Evolutionary conservation across 2,797 vertebrate genomes (phyloP), one percentile per base, ranked within the genome.

Genomic region (Meda fulgida): DNA sequence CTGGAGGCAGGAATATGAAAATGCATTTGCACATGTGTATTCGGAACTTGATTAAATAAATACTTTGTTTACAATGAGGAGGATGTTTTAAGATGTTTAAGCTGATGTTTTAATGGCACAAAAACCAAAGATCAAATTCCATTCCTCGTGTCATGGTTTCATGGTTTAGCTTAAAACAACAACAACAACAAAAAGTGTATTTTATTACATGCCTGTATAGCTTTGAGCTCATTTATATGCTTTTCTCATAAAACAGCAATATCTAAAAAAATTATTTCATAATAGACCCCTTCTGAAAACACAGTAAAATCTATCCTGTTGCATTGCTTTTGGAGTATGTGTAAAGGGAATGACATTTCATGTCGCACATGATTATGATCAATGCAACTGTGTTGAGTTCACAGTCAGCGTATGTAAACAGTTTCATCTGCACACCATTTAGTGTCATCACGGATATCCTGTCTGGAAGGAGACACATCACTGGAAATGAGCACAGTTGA

Each of bases 401-500:
- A n/a, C 19, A 77, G 76, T 63, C 66, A 36, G 77, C 19, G 18
- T 46, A 79, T 40, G 43, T 80, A 78, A 84, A 70, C 40, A 16
- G 53, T 53, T 72, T 78, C 31, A 72, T 70, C 67, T 58, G 16
- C 71, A 71, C 76, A 8, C 58, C 69, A 48, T 53, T 65, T 65
- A 71, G 36, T 72, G 78, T 80, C 21, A 65, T 51, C 69, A 65
- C 83, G 23, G n/a, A 79, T 79, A 78, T 71, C 51, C 66, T 26
- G 23, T 60, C 16, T 46, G 48, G 43, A 81, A 67, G 2, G 2
- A 51, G 29, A 86, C 38, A 43, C 63, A 65, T 84, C 71, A 46
- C 8, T 23, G 7, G 19, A 21, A 80, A 80, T 77, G 36, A 65
- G 55, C 67, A 48, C 31, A 58, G 73, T 58, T 55, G 26, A 36